Conservation (phyloP, 2,113 vertebrate genomes). For the Prolemur simus region DNA sequence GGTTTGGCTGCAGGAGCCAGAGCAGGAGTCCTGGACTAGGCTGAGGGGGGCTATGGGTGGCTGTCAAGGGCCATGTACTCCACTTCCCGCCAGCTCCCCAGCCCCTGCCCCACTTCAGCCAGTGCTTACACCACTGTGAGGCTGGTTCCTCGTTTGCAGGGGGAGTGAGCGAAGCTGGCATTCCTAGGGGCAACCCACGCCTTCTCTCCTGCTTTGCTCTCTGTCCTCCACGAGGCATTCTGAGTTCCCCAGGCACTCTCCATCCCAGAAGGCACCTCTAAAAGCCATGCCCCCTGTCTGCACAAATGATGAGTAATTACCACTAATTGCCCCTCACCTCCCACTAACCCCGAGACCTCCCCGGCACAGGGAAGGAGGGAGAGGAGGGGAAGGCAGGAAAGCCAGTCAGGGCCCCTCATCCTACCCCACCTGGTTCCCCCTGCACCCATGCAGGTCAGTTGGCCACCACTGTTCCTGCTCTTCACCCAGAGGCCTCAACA, state of each 20-base stretch:
- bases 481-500: neutral
- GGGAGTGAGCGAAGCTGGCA: neutral
- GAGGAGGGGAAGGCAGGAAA: neutral
- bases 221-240: neutral
- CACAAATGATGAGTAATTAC: slow-evolving; percentile 15
- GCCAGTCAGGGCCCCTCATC: neutral
- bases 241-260: neutral
- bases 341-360: neutral
- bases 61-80: fast-evolving
- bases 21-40: neutral
- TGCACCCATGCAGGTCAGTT: fast-evolving
- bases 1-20: neutral
- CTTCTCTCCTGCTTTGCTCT: neutral
- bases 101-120: neutral
- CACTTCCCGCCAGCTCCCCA: neutral
- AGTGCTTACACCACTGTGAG: fast-evolving
- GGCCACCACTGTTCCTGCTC: neutral
- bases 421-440: neutral
- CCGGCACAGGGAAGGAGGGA: neutral
- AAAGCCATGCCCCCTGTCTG: neutral
- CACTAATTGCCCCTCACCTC: slow-evolving; percentile 13
- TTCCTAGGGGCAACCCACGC: neutral
- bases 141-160: no score
- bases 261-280: neutral
- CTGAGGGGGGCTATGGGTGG: neutral